phyloP scores from a whole-genome alignment of 2,888 invertebrate genomes.

The Nomada goodeniana region DNA sequence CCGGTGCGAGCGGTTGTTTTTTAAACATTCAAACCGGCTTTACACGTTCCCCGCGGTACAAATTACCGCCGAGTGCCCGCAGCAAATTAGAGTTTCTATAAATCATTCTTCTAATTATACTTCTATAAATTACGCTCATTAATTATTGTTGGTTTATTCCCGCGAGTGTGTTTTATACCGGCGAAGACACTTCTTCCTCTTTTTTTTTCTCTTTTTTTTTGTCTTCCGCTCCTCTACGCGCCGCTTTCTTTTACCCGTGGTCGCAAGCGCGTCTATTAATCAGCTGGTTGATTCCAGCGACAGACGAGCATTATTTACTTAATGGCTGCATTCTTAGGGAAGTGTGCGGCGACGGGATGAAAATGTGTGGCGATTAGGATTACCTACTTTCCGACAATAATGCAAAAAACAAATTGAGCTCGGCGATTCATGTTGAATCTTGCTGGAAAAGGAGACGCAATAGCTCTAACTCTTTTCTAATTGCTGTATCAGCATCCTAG shows the following conservation, averaged over 20 bases:
- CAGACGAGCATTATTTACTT: conserved; percentile 29
- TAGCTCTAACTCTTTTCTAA: too few relatives aligned
- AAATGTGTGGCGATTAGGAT: not conserved
- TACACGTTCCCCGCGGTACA: conserved; percentile 47
- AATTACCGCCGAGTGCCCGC: conserved; percentile 41
- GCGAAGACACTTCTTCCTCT: conserved; percentile 24
- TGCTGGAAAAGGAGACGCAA: not conserved
- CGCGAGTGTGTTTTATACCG: conserved; percentile 25
- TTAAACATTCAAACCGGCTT: conserved; percentile 54
- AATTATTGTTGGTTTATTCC: conserved; percentile 60
- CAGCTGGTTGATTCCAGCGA: conserved; percentile 35
- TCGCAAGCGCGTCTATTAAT: conserved; percentile 26
- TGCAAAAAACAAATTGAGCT: not conserved
- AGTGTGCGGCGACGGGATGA: not conserved
- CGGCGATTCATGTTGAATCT: not conserved
- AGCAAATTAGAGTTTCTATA: conserved; percentile 59
- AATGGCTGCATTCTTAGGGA: conserved; percentile 11
- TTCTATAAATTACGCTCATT: conserved; percentile 60
- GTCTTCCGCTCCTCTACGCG: not conserved
- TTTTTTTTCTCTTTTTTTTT: not conserved
- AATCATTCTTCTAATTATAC: conserved; percentile 62
- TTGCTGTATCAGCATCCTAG: too few relatives aligned
- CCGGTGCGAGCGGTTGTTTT: conserved; percentile 11
- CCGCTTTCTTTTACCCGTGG: not conserved
- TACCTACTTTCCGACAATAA: not conserved